These are phyloP conservation scores for Dolichotis patagonum DNA, from an alignment of 2,113 vertebrate species.

Conservation along the genomic window DNA sequence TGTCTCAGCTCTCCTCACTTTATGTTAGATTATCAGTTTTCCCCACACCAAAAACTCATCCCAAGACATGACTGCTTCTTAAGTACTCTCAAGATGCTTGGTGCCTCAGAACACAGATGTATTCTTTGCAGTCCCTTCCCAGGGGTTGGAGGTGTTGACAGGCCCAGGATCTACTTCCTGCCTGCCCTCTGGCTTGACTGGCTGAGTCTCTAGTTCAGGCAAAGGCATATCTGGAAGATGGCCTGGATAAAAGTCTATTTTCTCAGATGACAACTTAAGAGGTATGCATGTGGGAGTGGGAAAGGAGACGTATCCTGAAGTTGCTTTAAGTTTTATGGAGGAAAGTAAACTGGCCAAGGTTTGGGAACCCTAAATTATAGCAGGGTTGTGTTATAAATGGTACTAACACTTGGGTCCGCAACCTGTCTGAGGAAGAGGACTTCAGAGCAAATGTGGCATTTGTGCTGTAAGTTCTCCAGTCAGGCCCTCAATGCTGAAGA, in stretches of 20 bases:
- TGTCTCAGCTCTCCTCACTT: not conserved
- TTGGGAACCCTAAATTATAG: not conserved
- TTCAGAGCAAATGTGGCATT: not conserved
- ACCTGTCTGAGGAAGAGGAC: not conserved
- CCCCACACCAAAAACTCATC: not conserved
- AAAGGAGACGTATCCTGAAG: not conserved
- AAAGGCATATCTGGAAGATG: not conserved
- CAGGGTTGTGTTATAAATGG: not conserved
- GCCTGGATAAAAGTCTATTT: conserved; percentile 9
- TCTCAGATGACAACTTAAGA: conserved; percentile 11
- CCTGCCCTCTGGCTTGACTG: not conserved
- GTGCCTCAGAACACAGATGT: not conserved
- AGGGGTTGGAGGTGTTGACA: not conserved
- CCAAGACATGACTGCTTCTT: not conserved
- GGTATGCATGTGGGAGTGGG: not conserved
- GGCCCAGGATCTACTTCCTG: not conserved
- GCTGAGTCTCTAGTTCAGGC: not conserved
- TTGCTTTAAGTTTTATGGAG: conserved; percentile 28
- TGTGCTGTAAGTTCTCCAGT: conserved; percentile 19
- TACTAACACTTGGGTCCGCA: not conserved
- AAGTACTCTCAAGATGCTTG: not conserved
- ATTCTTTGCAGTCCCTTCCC: conserved; percentile 6
- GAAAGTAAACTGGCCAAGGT: conserved; percentile 2
- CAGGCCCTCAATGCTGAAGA: not conserved
- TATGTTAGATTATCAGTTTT: not conserved